Base-by-base conservation (phyloP, 1,140 invertebrate species). In the Planococcus citri region DNA sequence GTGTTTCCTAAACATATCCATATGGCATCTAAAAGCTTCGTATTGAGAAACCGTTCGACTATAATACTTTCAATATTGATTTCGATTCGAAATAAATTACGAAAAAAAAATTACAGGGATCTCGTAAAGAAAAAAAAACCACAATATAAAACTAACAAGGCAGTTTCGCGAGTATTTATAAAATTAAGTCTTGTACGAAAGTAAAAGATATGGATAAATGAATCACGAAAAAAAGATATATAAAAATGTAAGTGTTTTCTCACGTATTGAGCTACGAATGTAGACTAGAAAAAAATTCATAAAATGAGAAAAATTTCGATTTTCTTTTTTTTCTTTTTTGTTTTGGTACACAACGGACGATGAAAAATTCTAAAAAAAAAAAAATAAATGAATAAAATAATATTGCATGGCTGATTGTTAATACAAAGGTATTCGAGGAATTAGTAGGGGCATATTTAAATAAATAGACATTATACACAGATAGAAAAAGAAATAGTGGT, bases 171-270 rank as follows among this genome's bases (percentile, higher is more conserved):
- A 51, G 41, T 51, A 51, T 51, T 51, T 51, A 51, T 51, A 51
- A 51, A 51, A 51, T 51, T 51, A 51, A 51, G 41, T 51, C 41
- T 51, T 51, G 41, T 51, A 51, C 41, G 41, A 51, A 51, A 33
- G 29, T 33, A 33, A 33, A 51, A 51, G 41, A 51, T 51, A 51
- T 51, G 41, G 41, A 14, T 51, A 51, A 51, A 51, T 51, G 17
- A 51, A 51, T 51, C 41, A 51, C 41, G 41, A 51, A 51, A 51
- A 51, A n/a, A n/a, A n/a, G n/a, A n/a, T n/a, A 17, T 51, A 51
- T 20, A 51, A 51, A 51, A 51, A 51, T n/a, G n/a, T 51, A 51
- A 51, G 17, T n/a, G n/a, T 51, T 51, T 33, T n/a, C 41, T 51
- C 41, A 51, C 41, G 41, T 51, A 51, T 51, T 51, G n/a, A n/a